Conservation (phyloP, 2,888 invertebrate species). For the Drosophila meridionalis region DNA sequence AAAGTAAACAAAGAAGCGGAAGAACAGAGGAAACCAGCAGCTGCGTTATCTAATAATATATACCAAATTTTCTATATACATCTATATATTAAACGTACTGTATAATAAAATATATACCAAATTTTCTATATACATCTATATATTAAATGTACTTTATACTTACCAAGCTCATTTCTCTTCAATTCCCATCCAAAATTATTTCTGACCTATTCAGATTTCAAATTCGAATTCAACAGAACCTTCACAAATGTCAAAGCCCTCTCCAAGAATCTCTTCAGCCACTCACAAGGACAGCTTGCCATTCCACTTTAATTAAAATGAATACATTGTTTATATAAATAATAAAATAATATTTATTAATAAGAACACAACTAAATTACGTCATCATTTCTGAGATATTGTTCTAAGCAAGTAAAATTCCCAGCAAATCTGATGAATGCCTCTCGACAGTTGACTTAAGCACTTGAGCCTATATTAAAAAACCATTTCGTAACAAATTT, state of each 20-base stretch:
- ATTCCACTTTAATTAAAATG: not conserved
- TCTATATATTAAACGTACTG: too few relatives aligned
- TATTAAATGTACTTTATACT: too few relatives aligned
- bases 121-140: too few relatives aligned
- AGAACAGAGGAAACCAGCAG: not conserved
- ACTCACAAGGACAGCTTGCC: not conserved
- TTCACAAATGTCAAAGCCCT: not conserved
- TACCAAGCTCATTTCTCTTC: not conserved
- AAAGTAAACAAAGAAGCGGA: too few relatives aligned
- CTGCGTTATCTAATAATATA: not conserved
- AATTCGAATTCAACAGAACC: not conserved
- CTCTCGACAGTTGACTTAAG: not conserved
- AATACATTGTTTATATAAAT: not conserved
- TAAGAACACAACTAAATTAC: not conserved
- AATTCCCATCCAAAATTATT: not conserved
- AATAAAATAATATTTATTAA: not conserved
- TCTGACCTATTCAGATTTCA: not conserved
- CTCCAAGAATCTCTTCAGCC: not conserved
- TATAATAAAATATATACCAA: too few relatives aligned
- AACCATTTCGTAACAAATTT: slow-evolving; percentile 54
- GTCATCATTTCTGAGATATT: not conserved
- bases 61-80: too few relatives aligned
- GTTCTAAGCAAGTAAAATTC: not conserved
- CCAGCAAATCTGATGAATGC: slow-evolving; percentile 4
- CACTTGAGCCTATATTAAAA: slow-evolving; percentile 40